These are phyloP conservation scores for Entelurus aequoreus DNA, from an alignment of 2,113 vertebrate species.

Conservation along the genomic window DNA sequence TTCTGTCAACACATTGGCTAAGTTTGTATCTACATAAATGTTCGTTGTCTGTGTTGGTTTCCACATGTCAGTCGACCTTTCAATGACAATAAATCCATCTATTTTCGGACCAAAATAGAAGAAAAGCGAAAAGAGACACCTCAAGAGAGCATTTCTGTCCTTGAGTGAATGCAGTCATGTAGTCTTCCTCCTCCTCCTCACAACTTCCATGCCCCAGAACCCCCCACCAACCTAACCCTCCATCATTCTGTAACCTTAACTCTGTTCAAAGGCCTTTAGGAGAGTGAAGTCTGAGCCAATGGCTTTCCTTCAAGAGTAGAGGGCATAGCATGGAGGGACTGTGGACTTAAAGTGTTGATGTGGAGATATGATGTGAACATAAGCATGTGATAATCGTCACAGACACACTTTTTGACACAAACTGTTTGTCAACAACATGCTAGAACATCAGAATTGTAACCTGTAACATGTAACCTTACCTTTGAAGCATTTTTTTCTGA, in stretches of 20 bases:
- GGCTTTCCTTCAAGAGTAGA: constrained; percentile 19
- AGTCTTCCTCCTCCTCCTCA: constrained; percentile 20
- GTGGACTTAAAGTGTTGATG: background rate
- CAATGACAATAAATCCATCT: constrained; percentile 34
- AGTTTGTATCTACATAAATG: constrained; percentile 18
- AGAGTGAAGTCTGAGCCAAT: constrained; percentile 28
- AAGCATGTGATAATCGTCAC: background rate
- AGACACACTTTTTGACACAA: background rate
- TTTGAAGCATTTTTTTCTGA: background rate
- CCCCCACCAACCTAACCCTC: background rate
- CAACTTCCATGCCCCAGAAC: constrained; percentile 8
- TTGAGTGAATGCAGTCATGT: constrained; percentile 36
- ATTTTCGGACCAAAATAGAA: constrained; percentile 54
- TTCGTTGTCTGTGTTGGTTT: constrained; percentile 15
- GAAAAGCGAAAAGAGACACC: constrained; percentile 41
- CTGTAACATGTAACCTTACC: no score
- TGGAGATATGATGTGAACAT: background rate
- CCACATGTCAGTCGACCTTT: constrained; percentile 23
- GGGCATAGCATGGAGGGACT: background rate
- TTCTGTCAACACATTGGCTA: constrained; percentile 13
- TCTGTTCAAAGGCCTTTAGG: constrained; percentile 40
- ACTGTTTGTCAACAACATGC: background rate
- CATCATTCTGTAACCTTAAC: constrained; percentile 38
- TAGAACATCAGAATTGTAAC: background rate
- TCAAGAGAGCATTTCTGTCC: constrained; percentile 46